Evolutionary conservation across 2,888 invertebrate species (phyloP), one percentile per base, ranked within the genome.

Genomic region (Hirudinaria manillensis): DNA sequence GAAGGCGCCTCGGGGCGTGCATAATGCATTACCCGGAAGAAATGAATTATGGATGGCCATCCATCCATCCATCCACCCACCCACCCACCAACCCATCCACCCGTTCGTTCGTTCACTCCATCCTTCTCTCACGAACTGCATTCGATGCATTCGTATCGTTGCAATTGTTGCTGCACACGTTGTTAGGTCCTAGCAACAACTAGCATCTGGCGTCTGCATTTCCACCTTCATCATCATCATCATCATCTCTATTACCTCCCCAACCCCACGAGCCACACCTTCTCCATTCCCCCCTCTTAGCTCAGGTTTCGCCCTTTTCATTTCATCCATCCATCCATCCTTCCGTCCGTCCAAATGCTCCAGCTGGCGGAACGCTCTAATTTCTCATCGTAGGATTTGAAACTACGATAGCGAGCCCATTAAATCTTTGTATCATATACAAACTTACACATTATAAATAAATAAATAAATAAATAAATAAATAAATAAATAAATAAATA

Each of bases 1-100:
- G 45, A 45, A 27, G 36, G 68, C 68, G 36, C 34, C 68, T 29
- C n/a, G 36, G 13, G 36, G 36, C 68, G 29, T 68, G 68, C 68
- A 68, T 68, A 68, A 68, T 68, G 68, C 32, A 68, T 68, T 68
- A 68, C 68, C 68, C 68, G 21, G 32, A 68, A 68, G 68, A 36
- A 34, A 68, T 68, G 68, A 68, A 68, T 68, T 68, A 68, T 68
- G n/a, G 36, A 68, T 29, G 68, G 32, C 34, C 32, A 10, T 68
- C 34, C 68, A 10, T 68, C 53, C 16, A 19, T 53, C 53, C n/a
- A n/a, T n/a, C n/a, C n/a, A n/a, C n/a, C n/a, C n/a, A n/a, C n/a
- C n/a, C n/a, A n/a, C n/a, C n/a, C n/a, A n/a, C n/a, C n/a, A n/a
- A n/a, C n/a, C n/a, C n/a, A n/a, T n/a, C n/a, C n/a, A n/a, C n/a